Conservation (phyloP, 2,888 invertebrate genomes). For the Hedya salicella region DNA sequence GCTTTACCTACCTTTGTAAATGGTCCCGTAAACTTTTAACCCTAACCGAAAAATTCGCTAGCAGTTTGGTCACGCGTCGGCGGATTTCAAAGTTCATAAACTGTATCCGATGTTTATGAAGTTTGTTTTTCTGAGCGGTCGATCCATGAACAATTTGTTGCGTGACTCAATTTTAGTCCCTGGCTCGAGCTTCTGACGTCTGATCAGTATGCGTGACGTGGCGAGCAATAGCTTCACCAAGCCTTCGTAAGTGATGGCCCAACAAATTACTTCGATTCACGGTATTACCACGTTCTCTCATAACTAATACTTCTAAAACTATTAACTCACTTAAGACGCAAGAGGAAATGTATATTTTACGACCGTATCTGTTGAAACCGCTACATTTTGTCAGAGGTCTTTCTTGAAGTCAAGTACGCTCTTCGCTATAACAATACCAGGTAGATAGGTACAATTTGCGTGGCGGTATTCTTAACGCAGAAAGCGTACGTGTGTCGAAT, state of each 20-base stretch:
- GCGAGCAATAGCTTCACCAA: constrained; percentile 38
- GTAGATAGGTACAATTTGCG: constrained; percentile 26
- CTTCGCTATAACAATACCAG: constrained; percentile 17
- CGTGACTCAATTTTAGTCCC: constrained; percentile 46
- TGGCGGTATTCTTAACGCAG: constrained; percentile 39
- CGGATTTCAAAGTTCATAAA: constrained; percentile 40
- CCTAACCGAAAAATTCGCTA: constrained; percentile 10
- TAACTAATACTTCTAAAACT: constrained; percentile 28
- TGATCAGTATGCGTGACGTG: constrained; percentile 46
- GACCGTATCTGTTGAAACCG: background rate
- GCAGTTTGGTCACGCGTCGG: constrained; percentile 31
- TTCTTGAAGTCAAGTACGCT: background rate
- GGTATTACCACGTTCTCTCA: constrained; percentile 29
- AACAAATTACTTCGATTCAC: constrained; percentile 41
- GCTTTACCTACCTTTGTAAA: constrained; percentile 23
- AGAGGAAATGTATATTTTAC: background rate
- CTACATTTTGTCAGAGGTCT: background rate
- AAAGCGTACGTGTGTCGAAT: constrained; percentile 43
- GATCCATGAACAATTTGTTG: constrained; percentile 44
- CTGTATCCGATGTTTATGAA: constrained; percentile 39
- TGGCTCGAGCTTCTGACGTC: constrained; percentile 31
- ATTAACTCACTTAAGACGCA: constrained; percentile 17
- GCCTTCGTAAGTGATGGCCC: constrained; percentile 37
- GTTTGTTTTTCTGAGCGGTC: constrained; percentile 39
- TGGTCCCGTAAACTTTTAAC: constrained; percentile 20